Percentiles rank a stretch among this genome's conserved stretches.
These are phyloP conservation scores for Pseudachorutes palmiensis DNA, from an alignment of 1,140 invertebrate genomes.

Conservation along the genomic window DNA sequence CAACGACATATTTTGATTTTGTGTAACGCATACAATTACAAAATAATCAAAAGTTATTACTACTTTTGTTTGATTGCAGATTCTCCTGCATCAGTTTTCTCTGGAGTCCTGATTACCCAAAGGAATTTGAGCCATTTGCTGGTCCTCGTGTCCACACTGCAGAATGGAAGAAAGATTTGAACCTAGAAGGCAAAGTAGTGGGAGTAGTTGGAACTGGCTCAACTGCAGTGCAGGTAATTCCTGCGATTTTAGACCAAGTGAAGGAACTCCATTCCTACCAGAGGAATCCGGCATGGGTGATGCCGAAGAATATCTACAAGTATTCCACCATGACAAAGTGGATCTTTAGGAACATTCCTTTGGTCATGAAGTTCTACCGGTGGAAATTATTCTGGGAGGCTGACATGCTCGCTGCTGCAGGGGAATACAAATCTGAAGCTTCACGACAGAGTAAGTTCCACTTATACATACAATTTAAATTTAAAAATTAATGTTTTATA, in stretches of 20 bases:
- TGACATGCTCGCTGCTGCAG: not conserved
- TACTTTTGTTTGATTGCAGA: not conserved
- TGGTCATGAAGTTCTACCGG: conserved; percentile 2
- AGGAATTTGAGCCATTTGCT: conserved; percentile 11
- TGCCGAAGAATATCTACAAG: not conserved
- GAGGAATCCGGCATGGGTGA: not conserved
- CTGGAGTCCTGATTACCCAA: conserved; percentile 5
- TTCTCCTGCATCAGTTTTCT: not conserved
- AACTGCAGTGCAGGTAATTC: conserved; percentile 3
- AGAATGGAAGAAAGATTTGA: conserved; percentile 13
- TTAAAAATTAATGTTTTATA: not conserved
- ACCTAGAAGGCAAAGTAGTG: conserved; percentile 19
- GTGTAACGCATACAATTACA: conserved; percentile 2
- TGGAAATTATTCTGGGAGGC: not conserved
- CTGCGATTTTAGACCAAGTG: not conserved
- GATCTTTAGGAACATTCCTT: not conserved
- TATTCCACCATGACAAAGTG: not conserved
- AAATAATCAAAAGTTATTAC: not conserved
- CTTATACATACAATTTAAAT: too few relatives aligned
- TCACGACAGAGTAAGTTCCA: too few relatives aligned
- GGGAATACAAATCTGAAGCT: not conserved
- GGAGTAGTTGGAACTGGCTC: conserved; percentile 22
- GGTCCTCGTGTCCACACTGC: conserved; percentile 17
- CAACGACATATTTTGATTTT: conserved; percentile 19
- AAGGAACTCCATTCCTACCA: conserved; percentile 7